phyloP scores from a whole-genome alignment of 2,888 invertebrate species.

The Hirtodrosophila alboralis region DNA sequence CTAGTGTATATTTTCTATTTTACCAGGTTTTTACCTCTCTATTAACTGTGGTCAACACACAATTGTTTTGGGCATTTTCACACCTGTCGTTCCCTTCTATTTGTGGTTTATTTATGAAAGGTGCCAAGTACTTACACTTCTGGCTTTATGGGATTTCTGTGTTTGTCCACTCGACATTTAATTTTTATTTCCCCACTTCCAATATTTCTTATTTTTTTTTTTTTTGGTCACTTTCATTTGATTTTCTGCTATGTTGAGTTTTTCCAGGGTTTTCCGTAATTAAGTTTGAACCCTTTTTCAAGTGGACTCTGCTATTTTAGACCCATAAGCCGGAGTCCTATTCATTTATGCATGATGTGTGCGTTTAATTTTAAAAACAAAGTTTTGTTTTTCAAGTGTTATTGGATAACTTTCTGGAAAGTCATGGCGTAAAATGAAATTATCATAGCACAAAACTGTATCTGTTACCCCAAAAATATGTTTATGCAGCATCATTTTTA shows the following conservation, averaged over 20 bases:
- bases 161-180: slow-evolving; percentile 50
- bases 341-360: slow-evolving; percentile 56
- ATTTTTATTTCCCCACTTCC: slow-evolving; percentile 9
- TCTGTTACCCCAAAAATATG: slow-evolving; percentile 18
- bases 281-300: slow-evolving; percentile 69
- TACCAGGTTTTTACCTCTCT: slow-evolving; percentile 19
- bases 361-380: slow-evolving; percentile 63
- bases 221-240: slow-evolving; percentile 47
- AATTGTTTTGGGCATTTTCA: slow-evolving; percentile 44
- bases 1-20: slow-evolving; percentile 24
- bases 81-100: slow-evolving; percentile 47
- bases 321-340: slow-evolving; percentile 43
- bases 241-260: slow-evolving; percentile 66
- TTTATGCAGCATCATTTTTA: slow-evolving; percentile 46
- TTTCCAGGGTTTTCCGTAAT: too few species aligned
- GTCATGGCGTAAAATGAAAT: slow-evolving; percentile 62
- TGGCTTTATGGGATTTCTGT: slow-evolving; percentile 46
- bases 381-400: slow-evolving; percentile 60
- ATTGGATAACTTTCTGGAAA: slow-evolving; percentile 62
- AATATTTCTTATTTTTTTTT: too few species aligned
- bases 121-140: slow-evolving; percentile 38
- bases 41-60: slow-evolving; percentile 15
- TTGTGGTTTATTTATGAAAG: slow-evolving; percentile 36
- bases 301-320: slow-evolving; percentile 37
- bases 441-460: slow-evolving; percentile 40